These are phyloP conservation scores for Agapostemon virescens DNA, from an alignment of 2,888 invertebrate species.

Conservation along the genomic window DNA sequence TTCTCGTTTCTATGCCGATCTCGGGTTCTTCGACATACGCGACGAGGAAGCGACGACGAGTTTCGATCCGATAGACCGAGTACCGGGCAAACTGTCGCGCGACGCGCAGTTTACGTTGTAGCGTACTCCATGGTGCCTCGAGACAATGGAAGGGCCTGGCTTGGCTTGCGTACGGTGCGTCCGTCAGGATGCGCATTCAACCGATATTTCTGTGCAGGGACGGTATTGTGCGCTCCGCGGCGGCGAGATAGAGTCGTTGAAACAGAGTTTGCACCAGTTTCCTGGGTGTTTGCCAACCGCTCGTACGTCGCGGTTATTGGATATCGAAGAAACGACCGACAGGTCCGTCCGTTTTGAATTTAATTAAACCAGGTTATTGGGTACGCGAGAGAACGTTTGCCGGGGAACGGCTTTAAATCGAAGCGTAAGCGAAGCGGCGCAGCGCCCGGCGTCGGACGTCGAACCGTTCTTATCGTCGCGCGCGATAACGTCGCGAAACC, in stretches of 20 bases:
- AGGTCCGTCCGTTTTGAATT: constrained; percentile 63
- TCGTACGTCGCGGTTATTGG: constrained; percentile 66
- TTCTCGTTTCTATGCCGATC: too few relatives aligned
- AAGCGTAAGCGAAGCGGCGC: not conserved
- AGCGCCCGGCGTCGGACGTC: not conserved
- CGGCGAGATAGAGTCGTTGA: constrained; percentile 60
- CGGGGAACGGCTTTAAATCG: not conserved
- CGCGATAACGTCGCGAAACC: not conserved
- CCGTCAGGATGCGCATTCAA: constrained; percentile 29
- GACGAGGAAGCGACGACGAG: not conserved
- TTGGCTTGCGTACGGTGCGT: constrained; percentile 26
- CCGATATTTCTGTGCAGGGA: not conserved
- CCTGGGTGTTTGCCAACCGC: constrained; percentile 56
- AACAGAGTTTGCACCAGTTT: constrained; percentile 72
- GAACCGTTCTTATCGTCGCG: not conserved
- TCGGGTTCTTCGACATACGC: not conserved
- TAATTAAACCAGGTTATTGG: constrained; percentile 68
- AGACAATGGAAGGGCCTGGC: constrained; percentile 37
- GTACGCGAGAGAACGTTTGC: not conserved
- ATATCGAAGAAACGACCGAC: constrained; percentile 65
- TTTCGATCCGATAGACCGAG: not conserved
- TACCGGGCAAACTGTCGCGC: not conserved
- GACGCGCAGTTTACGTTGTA: not conserved
- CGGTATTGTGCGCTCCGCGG: constrained; percentile 35
- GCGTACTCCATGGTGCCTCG: not conserved